phyloP scores from a whole-genome alignment of 2,113 vertebrate genomes.

The mouse (Mus musculus) region GRCm39 chrX:13055501-13056000 shows the following conservation, averaged over 20 bases:
- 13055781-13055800: slow-evolving; percentile 98
- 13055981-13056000: slow-evolving; percentile 94
- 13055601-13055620: background rate
- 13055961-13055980: slow-evolving; percentile 94
- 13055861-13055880: slow-evolving; percentile 98
- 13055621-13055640: background rate
- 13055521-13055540: slow-evolving; percentile 33
- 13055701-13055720: background rate
- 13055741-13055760: slow-evolving; percentile 44
- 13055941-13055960: slow-evolving; percentile 96
- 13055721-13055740: background rate
- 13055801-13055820: slow-evolving; percentile 99
- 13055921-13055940: slow-evolving; percentile 91
- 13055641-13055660: background rate
- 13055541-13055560: slow-evolving; percentile 3
- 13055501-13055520: background rate
- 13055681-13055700: background rate
- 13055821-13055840: slow-evolving; percentile 99
- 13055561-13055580: background rate
- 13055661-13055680: background rate
- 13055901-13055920: slow-evolving; percentile 96
- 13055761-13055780: slow-evolving; percentile 90
- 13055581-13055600: too few species aligned
- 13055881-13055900: slow-evolving; percentile 94
- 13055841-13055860: slow-evolving; percentile 98